Percentiles rank a stretch among this genome's conserved stretches.
These are phyloP conservation scores for Amazona finschi DNA, from an alignment of 2,797 vertebrate genomes.

Conservation along the genomic window DNA sequence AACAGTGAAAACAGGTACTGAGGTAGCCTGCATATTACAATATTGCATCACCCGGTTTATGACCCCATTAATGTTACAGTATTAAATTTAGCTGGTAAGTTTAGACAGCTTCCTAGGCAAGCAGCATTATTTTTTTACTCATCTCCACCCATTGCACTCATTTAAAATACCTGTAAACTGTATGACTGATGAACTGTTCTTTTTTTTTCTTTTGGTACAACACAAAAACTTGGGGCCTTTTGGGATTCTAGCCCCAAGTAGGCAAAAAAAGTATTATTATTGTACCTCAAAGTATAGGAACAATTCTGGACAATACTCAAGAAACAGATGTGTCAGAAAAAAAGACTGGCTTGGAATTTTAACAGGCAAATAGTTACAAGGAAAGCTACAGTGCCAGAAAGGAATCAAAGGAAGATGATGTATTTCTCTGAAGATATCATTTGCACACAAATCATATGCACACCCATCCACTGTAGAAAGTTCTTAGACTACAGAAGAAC, in stretches of 20 bases:
- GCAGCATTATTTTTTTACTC: not conserved
- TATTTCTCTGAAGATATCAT: not conserved
- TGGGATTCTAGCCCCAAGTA: not conserved
- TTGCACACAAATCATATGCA: not conserved
- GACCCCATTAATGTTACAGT: not conserved
- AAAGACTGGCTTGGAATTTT: not conserved
- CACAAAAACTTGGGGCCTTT: not conserved
- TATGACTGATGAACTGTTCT: not conserved
- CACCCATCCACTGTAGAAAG: not conserved
- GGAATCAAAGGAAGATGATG: not conserved
- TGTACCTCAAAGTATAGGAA: not conserved
- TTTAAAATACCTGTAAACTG: not conserved
- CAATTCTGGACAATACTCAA: not conserved
- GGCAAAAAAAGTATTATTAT: not conserved
- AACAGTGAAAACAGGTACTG: not conserved
- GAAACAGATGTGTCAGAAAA: not conserved
- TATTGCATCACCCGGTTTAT: not conserved
- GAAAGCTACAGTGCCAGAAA: fast-evolving
- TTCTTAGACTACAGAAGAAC: not conserved
- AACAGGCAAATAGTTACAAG: not conserved
- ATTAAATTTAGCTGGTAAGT: not conserved
- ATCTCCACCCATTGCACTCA: not conserved
- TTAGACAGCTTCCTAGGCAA: not conserved
- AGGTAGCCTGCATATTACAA: not conserved
- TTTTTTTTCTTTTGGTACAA: not conserved